Percentiles rank a stretch among this genome's conserved stretches.
These are phyloP conservation scores for Unio delphinus DNA, from an alignment of 2,888 invertebrate species.

Conservation along the genomic window DNA sequence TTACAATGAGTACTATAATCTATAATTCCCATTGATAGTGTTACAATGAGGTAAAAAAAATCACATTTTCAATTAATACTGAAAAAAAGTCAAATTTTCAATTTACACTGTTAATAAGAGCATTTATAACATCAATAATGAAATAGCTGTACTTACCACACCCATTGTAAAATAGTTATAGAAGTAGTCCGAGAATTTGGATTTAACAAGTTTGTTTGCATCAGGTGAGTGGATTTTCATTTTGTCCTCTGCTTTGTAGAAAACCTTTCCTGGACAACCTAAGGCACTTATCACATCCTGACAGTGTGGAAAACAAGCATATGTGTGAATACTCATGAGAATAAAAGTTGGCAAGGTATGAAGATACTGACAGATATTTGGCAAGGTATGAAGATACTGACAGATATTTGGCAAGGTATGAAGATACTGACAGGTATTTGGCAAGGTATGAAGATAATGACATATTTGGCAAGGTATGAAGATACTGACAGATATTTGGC, in stretches of 20 bases:
- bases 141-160: slow-evolving; percentile 78
- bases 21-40: too few relatives aligned
- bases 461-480: too few relatives aligned
- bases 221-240: slow-evolving; percentile 91
- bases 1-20: too few relatives aligned
- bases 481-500: too few relatives aligned
- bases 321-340: too few relatives aligned
- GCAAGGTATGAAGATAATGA: too few relatives aligned
- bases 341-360: too few relatives aligned
- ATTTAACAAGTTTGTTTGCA: slow-evolving; percentile 59
- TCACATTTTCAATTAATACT: neutral
- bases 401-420: too few relatives aligned
- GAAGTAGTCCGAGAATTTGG: slow-evolving; percentile 89
- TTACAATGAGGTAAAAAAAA: neutral
- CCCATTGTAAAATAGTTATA: slow-evolving; percentile 98
- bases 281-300: slow-evolving; percentile 87
- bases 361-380: too few relatives aligned
- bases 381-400: too few relatives aligned
- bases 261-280: slow-evolving; percentile 92
- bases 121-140: neutral
- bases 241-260: slow-evolving; percentile 99
- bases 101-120: neutral
- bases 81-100: neutral
- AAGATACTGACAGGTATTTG: too few relatives aligned
- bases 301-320: slow-evolving; percentile 1